These are phyloP conservation scores for Lepetodrilus schrolli DNA, from an alignment of 2,888 invertebrate genomes.

Conservation along the genomic window DNA sequence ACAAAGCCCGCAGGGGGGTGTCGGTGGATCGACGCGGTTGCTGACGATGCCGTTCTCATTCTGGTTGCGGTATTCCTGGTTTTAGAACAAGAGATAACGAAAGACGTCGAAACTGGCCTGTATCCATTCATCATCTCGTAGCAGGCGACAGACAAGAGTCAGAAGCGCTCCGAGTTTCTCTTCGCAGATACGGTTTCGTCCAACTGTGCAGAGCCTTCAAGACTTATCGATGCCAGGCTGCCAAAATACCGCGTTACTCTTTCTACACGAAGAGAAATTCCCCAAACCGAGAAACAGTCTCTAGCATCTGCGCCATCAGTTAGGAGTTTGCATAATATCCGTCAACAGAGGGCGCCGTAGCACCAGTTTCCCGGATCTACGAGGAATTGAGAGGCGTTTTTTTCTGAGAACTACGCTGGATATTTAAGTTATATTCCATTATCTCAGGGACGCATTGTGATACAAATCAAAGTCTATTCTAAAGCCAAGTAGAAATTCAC, in stretches of 20 bases:
- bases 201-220: background rate
- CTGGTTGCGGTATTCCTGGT: too few species aligned
- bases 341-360: slow-evolving; percentile 4
- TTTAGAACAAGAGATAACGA: too few species aligned
- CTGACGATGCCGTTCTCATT: too few species aligned
- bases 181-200: background rate
- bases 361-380: background rate
- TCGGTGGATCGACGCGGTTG: too few species aligned
- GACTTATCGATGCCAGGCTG: background rate
- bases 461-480: too few species aligned
- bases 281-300: background rate
- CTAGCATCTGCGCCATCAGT: slow-evolving; percentile 12
- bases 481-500: too few species aligned
- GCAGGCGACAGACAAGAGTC: too few species aligned
- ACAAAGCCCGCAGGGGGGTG: background rate
- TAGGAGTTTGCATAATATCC: background rate
- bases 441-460: too few species aligned
- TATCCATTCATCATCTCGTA: background rate
- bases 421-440: too few species aligned
- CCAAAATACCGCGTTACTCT: background rate
- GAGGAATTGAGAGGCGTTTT: background rate
- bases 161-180: background rate
- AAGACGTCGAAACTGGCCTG: too few species aligned
- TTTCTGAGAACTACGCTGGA: too few species aligned
- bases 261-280: background rate